Base-by-base conservation (phyloP, 2,113 vertebrate genomes). In the Hippocampus zosterae region DNA sequence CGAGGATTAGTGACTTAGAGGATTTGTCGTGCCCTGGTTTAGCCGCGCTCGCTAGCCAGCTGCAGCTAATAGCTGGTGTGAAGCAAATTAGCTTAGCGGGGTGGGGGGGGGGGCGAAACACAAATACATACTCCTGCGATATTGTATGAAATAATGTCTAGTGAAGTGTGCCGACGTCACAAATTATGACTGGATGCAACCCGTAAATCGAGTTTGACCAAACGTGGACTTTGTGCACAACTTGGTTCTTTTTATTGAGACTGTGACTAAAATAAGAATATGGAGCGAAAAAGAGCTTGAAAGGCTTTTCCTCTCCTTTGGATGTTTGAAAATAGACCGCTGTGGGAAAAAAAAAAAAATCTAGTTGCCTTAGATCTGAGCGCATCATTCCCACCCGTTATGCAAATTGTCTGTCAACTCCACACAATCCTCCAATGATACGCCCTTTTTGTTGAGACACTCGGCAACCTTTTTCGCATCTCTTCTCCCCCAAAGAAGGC, bases 211-310 rank as follows among this genome's bases (percentile, higher is more conserved):
- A 80, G 74, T 16, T 69, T 65, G n/a, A n/a, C 15, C 5, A 12
- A 85, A 73, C 66, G 55, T 77, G 70, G 62, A 82, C 70, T 84
- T 65, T 44, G 13, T 23, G 42, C n/a, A 27, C 41, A 27, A 44
- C 15, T 46, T 46, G 70, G 78, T 79, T 81, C 33, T 57, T 75
- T 57, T 75, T 82, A 87, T 85, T 81, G 83, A 84, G 81, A 81
- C 80, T 75, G 69, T 46, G 55, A 78, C 82, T 85, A 81, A 86
- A 87, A 84, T 78, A 81, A 84, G 83, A 88, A 83, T 76, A 87
- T 84, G 67, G 82, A 82, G 75, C 84, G 84, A 88, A 86, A 87
- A 86, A 71, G 78, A 81, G 86, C 83, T 87, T 85, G 83, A 73
- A 73, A 81, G 85, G 84, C 84, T 85, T 83, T 71, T 82, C 72